A percentile compares a stretch with the other conserved stretches of the same genome.
phyloP scores from a whole-genome alignment of 2,113 vertebrate species.

The Ibidorhyncha struthersii region DNA sequence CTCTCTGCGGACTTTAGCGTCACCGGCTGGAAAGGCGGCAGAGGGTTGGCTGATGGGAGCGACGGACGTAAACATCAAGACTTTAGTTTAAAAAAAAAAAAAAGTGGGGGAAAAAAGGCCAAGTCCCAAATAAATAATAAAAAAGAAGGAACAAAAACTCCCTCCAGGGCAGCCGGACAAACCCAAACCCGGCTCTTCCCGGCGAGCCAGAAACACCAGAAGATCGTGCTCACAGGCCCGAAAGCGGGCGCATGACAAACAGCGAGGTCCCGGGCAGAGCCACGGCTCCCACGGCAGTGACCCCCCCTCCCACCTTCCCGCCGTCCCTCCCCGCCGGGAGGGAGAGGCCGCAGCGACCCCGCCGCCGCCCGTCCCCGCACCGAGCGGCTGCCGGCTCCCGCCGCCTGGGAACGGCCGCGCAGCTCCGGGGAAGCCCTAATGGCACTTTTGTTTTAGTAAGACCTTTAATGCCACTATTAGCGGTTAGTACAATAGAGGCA shows the following conservation, averaged over 20 bases:
- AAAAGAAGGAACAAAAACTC: not conserved
- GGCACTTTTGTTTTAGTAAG: not conserved
- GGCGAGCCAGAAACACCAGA: not conserved
- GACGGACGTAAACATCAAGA: not conserved
- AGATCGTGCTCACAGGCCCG: not conserved
- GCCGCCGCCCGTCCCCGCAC: not conserved
- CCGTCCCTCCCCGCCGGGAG: not conserved
- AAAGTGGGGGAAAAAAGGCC: accelerated
- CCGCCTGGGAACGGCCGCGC: not conserved
- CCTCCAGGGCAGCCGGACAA: not conserved
- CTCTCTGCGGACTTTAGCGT: not conserved
- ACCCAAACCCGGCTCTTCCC: not conserved
- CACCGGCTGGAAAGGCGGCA: not conserved
- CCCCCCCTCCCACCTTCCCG: not conserved
- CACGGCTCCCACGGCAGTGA: not conserved
- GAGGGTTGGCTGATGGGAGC: not conserved
- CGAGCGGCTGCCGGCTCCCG: not conserved
- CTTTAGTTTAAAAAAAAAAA: not conserved
- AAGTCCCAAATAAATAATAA: not conserved
- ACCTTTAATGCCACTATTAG: not conserved
- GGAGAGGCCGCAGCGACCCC: not conserved
- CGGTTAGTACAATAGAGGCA: not conserved
- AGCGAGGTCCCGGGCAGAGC: not conserved
- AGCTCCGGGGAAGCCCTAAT: not conserved
- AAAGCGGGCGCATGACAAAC: not conserved